Base-by-base conservation (phyloP, 2,888 invertebrate genomes). In the Caenorhabditis sinica region DNA sequence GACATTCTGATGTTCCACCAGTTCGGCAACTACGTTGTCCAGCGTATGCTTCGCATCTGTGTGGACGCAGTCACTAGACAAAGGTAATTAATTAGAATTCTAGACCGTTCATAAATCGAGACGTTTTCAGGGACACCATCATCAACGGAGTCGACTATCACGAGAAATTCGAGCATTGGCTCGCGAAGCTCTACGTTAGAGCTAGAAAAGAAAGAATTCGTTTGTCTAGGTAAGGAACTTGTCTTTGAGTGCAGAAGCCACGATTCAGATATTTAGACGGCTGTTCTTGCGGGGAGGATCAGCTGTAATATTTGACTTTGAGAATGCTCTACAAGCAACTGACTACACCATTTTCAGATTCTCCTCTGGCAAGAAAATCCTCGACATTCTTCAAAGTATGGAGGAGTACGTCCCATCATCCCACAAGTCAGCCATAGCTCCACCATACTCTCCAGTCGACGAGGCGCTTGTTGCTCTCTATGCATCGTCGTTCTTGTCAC, bases 11-110 rank as follows among this genome's bases (percentile, higher is more conserved):
- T 91, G 43, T 90, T 91, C 83, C 89, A 91, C 69, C 91, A 91
- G 71, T 91, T 83, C 69, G 91, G 91, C 60, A 91, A 91, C 85
- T 91, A 91, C 60, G 90, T 91, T 45, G 87, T 90, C 40, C 91
- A 91, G 82, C 85, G 87, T 45, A 87, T 91, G 88, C 89, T 91
- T 66, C 69, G 65, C 33, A 85, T 91, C 40, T 69, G 89, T 20
- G 69, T 69, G 36, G 20, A 51, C 51, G 20, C 23, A 20, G 68
- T 49, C 20, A 6, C 28, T 53, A 53, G 51, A 36, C 30, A 61
- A 13, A 20, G 61, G 61, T 61, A 40, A 5, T 36, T 25, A n/a
- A n/a, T n/a, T n/a, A n/a, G n/a, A n/a, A n/a, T n/a, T n/a, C n/a
- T n/a, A n/a, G n/a, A n/a, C n/a, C n/a, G n/a, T n/a, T n/a, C n/a